Percentiles rank a stretch among this genome's conserved stretches.
These are phyloP conservation scores for Trichosurus vulpecula DNA, from an alignment of 2,797 vertebrate species.

Conservation along the genomic window DNA sequence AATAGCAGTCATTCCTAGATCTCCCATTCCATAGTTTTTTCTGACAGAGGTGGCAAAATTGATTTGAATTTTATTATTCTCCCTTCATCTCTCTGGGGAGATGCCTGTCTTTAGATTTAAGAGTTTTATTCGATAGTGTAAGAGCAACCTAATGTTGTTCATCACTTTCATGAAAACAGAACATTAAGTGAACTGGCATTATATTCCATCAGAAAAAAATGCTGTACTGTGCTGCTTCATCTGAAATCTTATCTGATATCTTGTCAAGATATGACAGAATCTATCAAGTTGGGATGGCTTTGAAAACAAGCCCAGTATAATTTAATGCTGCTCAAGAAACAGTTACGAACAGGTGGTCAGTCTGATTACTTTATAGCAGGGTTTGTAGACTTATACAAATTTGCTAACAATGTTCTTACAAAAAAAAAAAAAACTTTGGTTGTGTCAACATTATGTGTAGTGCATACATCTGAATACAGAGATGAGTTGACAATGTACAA, in stretches of 20 bases:
- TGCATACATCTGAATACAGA: neutral
- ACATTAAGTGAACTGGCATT: neutral
- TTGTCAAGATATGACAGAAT: neutral
- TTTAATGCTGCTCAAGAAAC: neutral
- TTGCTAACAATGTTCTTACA: neutral
- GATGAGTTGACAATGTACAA: neutral
- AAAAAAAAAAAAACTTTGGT: neutral
- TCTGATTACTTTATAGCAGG: neutral
- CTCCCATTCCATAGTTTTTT: neutral
- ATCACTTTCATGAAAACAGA: neutral
- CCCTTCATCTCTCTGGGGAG: neutral
- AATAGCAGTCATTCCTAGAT: neutral
- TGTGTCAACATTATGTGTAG: neutral
- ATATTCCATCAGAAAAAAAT: neutral
- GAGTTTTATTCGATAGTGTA: neutral
- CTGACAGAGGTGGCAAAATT: neutral
- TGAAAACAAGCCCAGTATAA: neutral
- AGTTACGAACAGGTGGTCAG: neutral
- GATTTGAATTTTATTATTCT: neutral
- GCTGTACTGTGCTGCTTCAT: neutral
- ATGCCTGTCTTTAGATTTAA: neutral
- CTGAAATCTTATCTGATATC: neutral
- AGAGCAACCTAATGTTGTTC: neutral
- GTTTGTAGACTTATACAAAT: neutral
- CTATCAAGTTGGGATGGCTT: neutral